Conservation (phyloP, 2,888 invertebrate species). For the Tachystola acroxantha region DNA sequence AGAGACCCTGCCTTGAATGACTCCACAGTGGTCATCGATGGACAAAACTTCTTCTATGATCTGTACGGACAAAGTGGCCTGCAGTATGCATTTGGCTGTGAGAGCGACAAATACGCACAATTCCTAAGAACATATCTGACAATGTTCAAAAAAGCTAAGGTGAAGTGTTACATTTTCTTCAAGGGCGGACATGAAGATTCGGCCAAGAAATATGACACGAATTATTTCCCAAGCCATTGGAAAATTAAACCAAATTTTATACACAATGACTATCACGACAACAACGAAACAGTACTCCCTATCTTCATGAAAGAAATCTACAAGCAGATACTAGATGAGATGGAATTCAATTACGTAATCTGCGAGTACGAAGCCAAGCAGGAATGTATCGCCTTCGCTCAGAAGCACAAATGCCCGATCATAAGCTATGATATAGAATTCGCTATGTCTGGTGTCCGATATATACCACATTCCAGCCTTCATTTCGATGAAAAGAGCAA, state of each 20-base stretch:
- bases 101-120: conserved; percentile 28
- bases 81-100: conserved; percentile 28
- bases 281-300: conserved; percentile 14
- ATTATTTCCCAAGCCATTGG: background rate
- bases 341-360: conserved; percentile 26
- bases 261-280: background rate
- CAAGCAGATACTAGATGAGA: conserved; percentile 31
- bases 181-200: conserved; percentile 32
- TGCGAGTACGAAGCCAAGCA: conserved; percentile 28
- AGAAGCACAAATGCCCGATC: conserved; percentile 31
- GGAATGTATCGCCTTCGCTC: conserved; percentile 34
- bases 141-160: conserved; percentile 30
- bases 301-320: conserved; percentile 26
- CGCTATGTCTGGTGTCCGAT: conserved; percentile 28
- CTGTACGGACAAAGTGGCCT: conserved; percentile 21
- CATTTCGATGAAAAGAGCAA: conserved; percentile 9
- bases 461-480: conserved; percentile 24
- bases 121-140: conserved; percentile 21
- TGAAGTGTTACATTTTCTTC: conserved; percentile 35
- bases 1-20: conserved; percentile 18
- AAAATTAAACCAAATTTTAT: conserved; percentile 8
- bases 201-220: conserved; percentile 10
- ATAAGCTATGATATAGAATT: conserved; percentile 33
- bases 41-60: conserved; percentile 27
- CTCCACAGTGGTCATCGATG: conserved; percentile 36